Evolutionary conservation across 2,888 invertebrate genomes (phyloP).

Genomic region (Hydropsyche betteni): DNA sequence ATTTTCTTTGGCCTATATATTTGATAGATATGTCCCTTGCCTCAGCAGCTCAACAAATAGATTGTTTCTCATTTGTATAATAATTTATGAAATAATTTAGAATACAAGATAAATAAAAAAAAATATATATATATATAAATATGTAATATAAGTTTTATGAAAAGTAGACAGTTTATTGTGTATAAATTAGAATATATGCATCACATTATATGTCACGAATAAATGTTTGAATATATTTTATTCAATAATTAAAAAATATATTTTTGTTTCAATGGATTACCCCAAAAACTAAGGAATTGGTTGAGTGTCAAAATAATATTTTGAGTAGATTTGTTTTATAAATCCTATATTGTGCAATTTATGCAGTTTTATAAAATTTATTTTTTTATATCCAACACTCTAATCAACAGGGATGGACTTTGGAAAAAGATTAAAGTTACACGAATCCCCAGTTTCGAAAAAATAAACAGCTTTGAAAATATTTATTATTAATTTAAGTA

Average conservation of each 20-base stretch:
- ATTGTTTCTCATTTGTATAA: slow-evolving; percentile 37
- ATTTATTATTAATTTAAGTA: no score
- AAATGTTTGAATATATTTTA: slow-evolving; percentile 52
- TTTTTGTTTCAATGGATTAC: background rate
- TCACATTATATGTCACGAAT: slow-evolving; percentile 49
- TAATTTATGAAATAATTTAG: slow-evolving; percentile 12
- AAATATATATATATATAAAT: slow-evolving; percentile 44
- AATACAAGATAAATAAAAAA: no score
- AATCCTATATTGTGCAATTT: no score
- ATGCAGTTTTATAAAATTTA: no score
- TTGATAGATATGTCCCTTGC: slow-evolving; percentile 32
- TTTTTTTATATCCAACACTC: no score
- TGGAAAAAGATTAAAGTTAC: no score
- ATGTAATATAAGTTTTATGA: slow-evolving; percentile 49
- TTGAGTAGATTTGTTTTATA: no score
- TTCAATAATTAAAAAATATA: slow-evolving; percentile 47
- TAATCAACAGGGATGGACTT: no score
- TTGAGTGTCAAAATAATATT: no score
- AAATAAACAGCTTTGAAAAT: no score
- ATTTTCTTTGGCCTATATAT: slow-evolving; percentile 36
- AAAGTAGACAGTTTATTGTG: slow-evolving; percentile 49
- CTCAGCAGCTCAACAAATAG: slow-evolving; percentile 37
- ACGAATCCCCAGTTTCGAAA: no score
- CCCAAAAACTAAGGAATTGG: no score
- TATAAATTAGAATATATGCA: slow-evolving; percentile 49